phyloP scores from a whole-genome alignment of 2,113 vertebrate species.

The rabbit (Oryctolagus cuniculus) region DNA sequence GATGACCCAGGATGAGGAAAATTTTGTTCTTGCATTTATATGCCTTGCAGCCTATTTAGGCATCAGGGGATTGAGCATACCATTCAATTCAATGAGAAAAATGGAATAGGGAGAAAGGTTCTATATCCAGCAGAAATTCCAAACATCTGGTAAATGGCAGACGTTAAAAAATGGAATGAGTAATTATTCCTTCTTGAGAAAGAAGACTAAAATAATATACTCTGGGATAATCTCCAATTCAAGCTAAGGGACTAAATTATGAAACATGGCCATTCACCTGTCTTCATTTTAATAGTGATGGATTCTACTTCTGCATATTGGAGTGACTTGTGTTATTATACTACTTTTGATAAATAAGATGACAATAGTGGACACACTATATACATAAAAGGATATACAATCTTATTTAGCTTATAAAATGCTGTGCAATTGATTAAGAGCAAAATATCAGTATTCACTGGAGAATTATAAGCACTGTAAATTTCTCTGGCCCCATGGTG shows the following conservation, averaged over 20 bases:
- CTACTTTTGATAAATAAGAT: constrained; percentile 61
- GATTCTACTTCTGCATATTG: constrained; percentile 41
- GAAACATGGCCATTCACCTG: background rate
- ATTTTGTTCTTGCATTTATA: background rate
- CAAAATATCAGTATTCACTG: constrained; percentile 70
- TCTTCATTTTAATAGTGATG: constrained; percentile 24
- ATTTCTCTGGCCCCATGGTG: constrained; percentile 66
- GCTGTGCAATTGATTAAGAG: constrained; percentile 70
- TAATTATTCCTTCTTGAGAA: background rate
- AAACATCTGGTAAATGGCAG: background rate
- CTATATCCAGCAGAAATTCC: background rate
- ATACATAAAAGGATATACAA: constrained; percentile 49
- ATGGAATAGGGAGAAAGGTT: background rate
- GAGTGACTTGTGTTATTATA: constrained; percentile 53
- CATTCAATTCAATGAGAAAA: background rate
- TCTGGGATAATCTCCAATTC: background rate
- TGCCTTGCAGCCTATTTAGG: background rate
- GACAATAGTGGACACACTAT: constrained; percentile 9
- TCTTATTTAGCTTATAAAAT: constrained; percentile 48
- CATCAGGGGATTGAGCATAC: background rate
- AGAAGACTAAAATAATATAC: background rate
- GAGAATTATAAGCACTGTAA: constrained; percentile 70
- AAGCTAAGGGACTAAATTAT: background rate
- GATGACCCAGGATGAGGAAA: background rate
- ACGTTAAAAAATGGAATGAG: background rate